These are phyloP conservation scores for Trachelus troglodyta DNA, from an alignment of 2,888 invertebrate genomes.

Conservation along the genomic window DNA sequence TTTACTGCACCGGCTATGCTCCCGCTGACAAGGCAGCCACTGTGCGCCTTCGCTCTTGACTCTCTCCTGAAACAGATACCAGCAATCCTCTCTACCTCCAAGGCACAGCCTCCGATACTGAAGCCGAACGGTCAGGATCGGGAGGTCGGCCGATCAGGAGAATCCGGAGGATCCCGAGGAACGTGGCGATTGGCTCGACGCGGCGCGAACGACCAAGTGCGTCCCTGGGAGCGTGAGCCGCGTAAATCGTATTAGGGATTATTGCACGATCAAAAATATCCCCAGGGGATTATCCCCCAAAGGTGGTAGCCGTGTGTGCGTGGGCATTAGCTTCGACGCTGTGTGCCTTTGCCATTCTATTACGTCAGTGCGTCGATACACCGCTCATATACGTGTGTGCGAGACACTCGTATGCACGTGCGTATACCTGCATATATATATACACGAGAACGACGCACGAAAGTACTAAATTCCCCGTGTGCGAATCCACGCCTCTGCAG, in stretches of 20 bases:
- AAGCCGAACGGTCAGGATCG: too few relatives aligned
- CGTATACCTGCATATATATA: conserved; percentile 25
- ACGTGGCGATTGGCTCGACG: neutral
- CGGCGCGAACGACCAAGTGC: neutral
- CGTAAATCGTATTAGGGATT: conserved; percentile 66
- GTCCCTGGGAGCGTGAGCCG: conserved; percentile 50
- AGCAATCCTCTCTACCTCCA: too few relatives aligned
- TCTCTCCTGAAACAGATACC: too few relatives aligned
- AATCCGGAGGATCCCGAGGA: too few relatives aligned
- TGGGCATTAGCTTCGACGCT: conserved; percentile 53
- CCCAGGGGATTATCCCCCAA: conserved; percentile 61
- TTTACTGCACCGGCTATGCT: too few relatives aligned
- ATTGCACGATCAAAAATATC: conserved; percentile 66
- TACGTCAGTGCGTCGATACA: too few relatives aligned
- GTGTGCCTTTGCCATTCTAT: conserved; percentile 11
- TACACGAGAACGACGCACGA: neutral
- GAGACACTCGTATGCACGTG: conserved; percentile 26
- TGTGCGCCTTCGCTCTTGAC: too few relatives aligned
- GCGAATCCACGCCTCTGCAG: conserved; percentile 52
- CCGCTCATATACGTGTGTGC: neutral
- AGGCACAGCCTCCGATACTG: too few relatives aligned
- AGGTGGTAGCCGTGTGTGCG: conserved; percentile 53
- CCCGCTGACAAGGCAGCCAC: too few relatives aligned
- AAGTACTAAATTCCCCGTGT: conserved; percentile 35
- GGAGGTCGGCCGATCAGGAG: too few relatives aligned